Evolutionary conservation across 1,140 invertebrate species (phyloP).

Genomic region (Maconellicoccus hirsutus): DNA sequence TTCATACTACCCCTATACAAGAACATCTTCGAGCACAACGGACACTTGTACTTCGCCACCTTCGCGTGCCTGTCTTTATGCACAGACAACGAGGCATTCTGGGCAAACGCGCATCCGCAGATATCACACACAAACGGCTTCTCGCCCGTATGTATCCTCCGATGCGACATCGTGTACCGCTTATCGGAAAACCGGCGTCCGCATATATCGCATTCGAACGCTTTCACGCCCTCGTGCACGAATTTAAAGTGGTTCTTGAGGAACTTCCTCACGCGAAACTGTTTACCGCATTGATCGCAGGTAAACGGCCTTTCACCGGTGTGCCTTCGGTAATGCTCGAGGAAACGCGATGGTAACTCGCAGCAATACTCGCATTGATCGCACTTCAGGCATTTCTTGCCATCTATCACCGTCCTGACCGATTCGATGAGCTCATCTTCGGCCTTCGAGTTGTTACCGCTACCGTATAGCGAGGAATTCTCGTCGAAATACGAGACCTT

Average conservation of each 20-base stretch:
- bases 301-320: slow-evolving; percentile 32
- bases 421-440: neutral
- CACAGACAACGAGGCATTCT: slow-evolving; percentile 30
- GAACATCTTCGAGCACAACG: neutral
- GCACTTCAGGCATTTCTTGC: neutral
- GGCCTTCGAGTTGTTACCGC: no score
- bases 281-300: slow-evolving; percentile 38
- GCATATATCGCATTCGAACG: slow-evolving; percentile 40
- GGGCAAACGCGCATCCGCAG: slow-evolving; percentile 51
- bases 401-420: neutral
- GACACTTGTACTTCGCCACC: neutral
- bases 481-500: no score
- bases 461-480: no score
- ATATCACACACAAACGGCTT: slow-evolving; percentile 42
- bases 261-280: slow-evolving; percentile 43
- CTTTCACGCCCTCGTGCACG: slow-evolving; percentile 42
- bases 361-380: neutral
- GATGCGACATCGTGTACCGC: slow-evolving; percentile 33
- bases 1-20: slow-evolving; percentile 32
- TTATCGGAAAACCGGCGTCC: slow-evolving; percentile 26
- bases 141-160: slow-evolving; percentile 44
- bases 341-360: slow-evolving; percentile 37
- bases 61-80: neutral
- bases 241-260: neutral
- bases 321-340: slow-evolving; percentile 36